Percentiles rank a stretch among this genome's conserved stretches.
Evolutionary conservation across 1,140 invertebrate genomes (phyloP).

Genomic region (Euschistus heros): DNA sequence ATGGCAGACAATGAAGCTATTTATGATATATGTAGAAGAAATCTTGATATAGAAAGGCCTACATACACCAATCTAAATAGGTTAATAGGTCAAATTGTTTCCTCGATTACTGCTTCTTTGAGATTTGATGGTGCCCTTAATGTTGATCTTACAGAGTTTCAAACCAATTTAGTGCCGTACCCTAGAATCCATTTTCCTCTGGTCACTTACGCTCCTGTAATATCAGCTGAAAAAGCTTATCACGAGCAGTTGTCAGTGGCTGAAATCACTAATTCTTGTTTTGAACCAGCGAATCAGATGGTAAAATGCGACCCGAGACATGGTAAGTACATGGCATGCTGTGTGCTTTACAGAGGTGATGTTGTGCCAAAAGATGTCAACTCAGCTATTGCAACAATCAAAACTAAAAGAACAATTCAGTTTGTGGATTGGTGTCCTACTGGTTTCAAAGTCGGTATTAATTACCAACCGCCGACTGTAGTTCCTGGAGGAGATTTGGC

Average conservation of each 20-base stretch:
- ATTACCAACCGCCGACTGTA: slow-evolving; percentile 76
- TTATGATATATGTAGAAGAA: slow-evolving; percentile 81
- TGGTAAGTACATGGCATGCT: slow-evolving; percentile 77
- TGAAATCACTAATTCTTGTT: slow-evolving; percentile 59
- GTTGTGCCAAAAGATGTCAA: slow-evolving; percentile 71
- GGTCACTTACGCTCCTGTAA: slow-evolving; percentile 51
- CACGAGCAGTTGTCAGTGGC: slow-evolving; percentile 48
- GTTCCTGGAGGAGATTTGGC: slow-evolving; percentile 71
- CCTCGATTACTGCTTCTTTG: slow-evolving; percentile 76
- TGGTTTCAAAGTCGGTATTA: slow-evolving; percentile 56
- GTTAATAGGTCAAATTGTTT: slow-evolving; percentile 75
- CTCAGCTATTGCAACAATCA: slow-evolving; percentile 69
- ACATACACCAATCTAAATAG: slow-evolving; percentile 70
- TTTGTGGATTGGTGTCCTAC: slow-evolving; percentile 56
- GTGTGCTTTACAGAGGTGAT: slow-evolving; percentile 59
- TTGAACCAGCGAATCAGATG: slow-evolving; percentile 63
- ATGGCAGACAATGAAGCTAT: slow-evolving; percentile 88
- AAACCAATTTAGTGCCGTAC: slow-evolving; percentile 43
- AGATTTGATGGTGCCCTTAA: slow-evolving; percentile 84
- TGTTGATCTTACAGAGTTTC: slow-evolving; percentile 83
- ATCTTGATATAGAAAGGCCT: slow-evolving; percentile 76
- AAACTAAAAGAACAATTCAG: slow-evolving; percentile 50
- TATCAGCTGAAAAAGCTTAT: slow-evolving; percentile 50
- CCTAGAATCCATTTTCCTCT: slow-evolving; percentile 60
- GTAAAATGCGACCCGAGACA: slow-evolving; percentile 73